Conservation (phyloP, 2,888 invertebrate species). For the Autographa pulchrina region DNA sequence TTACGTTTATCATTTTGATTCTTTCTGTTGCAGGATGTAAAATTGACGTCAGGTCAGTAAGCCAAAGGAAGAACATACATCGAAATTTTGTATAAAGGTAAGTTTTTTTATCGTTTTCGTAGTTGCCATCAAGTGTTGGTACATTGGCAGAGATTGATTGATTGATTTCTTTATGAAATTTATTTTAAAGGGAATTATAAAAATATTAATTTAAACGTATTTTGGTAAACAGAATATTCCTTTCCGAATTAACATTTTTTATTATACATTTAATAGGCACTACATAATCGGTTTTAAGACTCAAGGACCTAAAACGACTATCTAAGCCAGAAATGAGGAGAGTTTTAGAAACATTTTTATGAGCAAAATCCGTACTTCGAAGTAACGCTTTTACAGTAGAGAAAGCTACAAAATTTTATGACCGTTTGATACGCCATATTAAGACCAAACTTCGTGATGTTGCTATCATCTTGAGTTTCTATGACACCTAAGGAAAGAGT, state of each 20-base stretch:
- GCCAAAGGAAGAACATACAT: neutral
- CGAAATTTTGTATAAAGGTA: too few species aligned
- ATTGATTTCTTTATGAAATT: too few species aligned
- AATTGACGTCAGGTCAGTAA: neutral
- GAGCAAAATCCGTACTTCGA: constrained; percentile 19
- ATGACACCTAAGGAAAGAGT: constrained; percentile 39
- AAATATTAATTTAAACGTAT: neutral
- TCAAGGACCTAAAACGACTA: constrained; percentile 11
- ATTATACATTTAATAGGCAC: neutral
- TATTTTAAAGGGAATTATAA: too few species aligned
- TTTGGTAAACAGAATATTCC: neutral
- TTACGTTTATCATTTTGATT: too few species aligned
- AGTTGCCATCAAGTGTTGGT: too few species aligned
- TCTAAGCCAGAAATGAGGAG: constrained; percentile 30
- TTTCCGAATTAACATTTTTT: neutral
- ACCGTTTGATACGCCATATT: constrained; percentile 51
- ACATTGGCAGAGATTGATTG: too few species aligned
- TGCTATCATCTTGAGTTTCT: constrained; percentile 48
- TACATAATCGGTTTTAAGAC: neutral
- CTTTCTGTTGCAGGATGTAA: too few species aligned
- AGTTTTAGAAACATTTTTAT: constrained; percentile 40
- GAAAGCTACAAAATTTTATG: constrained; percentile 52
- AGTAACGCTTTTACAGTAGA: constrained; percentile 42
- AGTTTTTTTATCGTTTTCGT: too few species aligned
- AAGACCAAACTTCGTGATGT: constrained; percentile 54